Percentiles rank a stretch among this genome's conserved stretches.
These are phyloP conservation scores for Syrista parreyssii DNA, from an alignment of 2,888 invertebrate species.

Conservation along the genomic window DNA sequence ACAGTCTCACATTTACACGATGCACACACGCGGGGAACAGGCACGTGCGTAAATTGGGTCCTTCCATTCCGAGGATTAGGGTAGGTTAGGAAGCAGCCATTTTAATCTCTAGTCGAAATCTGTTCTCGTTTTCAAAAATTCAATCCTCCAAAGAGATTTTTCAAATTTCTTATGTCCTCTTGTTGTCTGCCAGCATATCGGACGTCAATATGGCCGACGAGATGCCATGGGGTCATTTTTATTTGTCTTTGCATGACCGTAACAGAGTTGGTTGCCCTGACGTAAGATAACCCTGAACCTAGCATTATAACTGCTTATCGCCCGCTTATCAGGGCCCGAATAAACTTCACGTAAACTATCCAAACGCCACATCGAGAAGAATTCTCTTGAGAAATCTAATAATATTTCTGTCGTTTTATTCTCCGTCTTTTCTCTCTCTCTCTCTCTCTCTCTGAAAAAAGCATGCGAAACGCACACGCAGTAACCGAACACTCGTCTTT, in stretches of 20 bases:
- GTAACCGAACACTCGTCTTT: constrained; percentile 41
- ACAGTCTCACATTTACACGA: constrained; percentile 15
- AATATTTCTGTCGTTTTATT: not conserved
- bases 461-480: constrained; percentile 16
- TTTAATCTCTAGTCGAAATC: constrained; percentile 14
- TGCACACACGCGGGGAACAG: constrained; percentile 14
- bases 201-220: not conserved
- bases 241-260: constrained; percentile 20
- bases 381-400: not conserved
- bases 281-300: constrained; percentile 64
- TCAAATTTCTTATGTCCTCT: not conserved
- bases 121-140: not conserved
- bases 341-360: constrained; percentile 46
- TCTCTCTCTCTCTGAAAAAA: not conserved
- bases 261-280: constrained; percentile 63
- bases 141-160: not conserved
- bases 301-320: constrained; percentile 62
- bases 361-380: constrained; percentile 18
- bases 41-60: constrained; percentile 34
- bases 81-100: constrained; percentile 35
- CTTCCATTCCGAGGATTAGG: constrained; percentile 30
- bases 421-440: constrained; percentile 1
- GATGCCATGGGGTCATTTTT: constrained; percentile 18
- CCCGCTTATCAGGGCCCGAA: constrained; percentile 55
- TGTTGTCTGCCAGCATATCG: constrained; percentile 3